phyloP scores from a whole-genome alignment of 2,113 vertebrate genomes.

The Kryptolebias marmoratus region DNA sequence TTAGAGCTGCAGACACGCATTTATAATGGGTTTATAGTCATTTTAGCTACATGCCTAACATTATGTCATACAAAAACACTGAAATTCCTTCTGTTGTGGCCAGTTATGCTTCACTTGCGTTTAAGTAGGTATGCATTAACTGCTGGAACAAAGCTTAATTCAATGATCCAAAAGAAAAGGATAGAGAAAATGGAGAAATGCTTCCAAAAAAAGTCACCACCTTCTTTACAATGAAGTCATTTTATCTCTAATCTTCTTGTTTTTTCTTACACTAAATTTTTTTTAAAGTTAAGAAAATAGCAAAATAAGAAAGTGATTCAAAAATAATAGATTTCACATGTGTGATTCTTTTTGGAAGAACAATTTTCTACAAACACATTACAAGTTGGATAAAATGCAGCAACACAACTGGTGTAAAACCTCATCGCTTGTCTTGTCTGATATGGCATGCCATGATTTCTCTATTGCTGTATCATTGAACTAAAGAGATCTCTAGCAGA shows the following conservation, averaged over 20 bases:
- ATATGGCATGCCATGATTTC: conserved; percentile 49
- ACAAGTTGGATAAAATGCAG: conserved; percentile 15
- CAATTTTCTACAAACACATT: not conserved
- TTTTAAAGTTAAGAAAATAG: no score
- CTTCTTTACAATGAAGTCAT: not conserved
- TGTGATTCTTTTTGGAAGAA: not conserved
- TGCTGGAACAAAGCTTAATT: conserved; percentile 9
- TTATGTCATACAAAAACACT: conserved; percentile 18
- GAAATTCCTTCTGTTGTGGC: not conserved
- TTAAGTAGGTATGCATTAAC: conserved; percentile 21
- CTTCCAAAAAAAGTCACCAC: conserved; percentile 2
- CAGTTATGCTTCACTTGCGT: no score
- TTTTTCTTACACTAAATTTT: not conserved
- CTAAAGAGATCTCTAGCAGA: conserved; percentile 65
- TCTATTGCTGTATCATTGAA: conserved; percentile 63
- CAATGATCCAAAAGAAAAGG: not conserved
- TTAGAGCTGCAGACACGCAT: conserved; percentile 33
- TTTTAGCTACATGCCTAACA: conserved; percentile 37
- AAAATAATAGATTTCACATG: not conserved
- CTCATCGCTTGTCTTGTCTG: conserved; percentile 44
- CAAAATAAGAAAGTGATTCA: not conserved
- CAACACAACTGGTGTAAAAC: conserved; percentile 29
- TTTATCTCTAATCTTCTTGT: not conserved
- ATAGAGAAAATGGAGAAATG: conserved; percentile 5
- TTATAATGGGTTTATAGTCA: conserved; percentile 26